phyloP scores from a whole-genome alignment of 53 echinoderm and acorn worm species.

The Apostichopus leukothele region DNA sequence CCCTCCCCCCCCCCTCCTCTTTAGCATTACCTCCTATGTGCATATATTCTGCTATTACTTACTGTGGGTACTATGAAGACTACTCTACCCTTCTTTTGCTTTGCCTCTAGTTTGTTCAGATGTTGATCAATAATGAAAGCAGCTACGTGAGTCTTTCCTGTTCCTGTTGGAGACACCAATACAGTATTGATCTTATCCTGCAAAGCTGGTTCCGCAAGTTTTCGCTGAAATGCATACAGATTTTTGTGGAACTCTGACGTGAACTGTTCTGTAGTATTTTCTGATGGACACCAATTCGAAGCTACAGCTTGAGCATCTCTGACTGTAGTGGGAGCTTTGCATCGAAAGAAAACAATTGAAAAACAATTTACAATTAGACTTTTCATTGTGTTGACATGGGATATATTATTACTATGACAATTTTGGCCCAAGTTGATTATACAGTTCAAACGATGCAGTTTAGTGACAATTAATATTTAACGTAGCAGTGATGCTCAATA shows the following conservation, averaged over 20 bases:
- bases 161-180: constrained; percentile 65
- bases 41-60: neutral
- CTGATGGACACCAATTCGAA: neutral
- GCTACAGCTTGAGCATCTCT: neutral
- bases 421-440: too few relatives aligned
- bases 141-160: constrained; percentile 77
- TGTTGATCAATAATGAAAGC: constrained; percentile 66
- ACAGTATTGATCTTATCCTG: constrained; percentile 49
- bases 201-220: constrained; percentile 61
- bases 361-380: neutral
- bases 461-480: too few relatives aligned
- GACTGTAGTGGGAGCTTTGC: neutral
- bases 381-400: too few relatives aligned
- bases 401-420: too few relatives aligned
- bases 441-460: too few relatives aligned
- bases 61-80: constrained; percentile 69
- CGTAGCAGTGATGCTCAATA: too few relatives aligned
- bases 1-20: too few relatives aligned
- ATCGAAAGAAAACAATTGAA: neutral
- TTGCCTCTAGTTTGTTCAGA: constrained; percentile 36
- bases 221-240: constrained; percentile 45
- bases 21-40: too few relatives aligned
- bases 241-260: neutral
- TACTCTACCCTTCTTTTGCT: constrained; percentile 34
- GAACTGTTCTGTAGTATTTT: neutral